These are phyloP conservation scores for Hemiscyllium ocellatum DNA, from an alignment of 2,113 vertebrate species.

Conservation along the genomic window DNA sequence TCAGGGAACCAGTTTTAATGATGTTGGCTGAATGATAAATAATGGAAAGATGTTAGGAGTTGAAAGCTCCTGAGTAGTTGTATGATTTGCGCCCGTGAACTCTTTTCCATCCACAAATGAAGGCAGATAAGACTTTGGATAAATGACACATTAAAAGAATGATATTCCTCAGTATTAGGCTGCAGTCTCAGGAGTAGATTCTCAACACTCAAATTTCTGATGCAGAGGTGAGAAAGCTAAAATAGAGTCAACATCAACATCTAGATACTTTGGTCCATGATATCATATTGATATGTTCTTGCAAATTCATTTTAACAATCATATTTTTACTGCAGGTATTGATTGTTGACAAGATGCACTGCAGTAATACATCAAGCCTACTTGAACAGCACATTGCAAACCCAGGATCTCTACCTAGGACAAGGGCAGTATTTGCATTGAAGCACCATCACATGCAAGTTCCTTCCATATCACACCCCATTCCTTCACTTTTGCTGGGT, in stretches of 20 bases:
- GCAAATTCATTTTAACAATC: not conserved
- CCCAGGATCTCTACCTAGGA: too few species aligned
- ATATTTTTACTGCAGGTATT: not conserved
- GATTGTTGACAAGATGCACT: too few species aligned
- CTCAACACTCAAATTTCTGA: not conserved
- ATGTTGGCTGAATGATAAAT: not conserved
- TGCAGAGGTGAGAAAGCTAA: not conserved
- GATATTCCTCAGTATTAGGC: not conserved
- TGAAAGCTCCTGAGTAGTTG: not conserved
- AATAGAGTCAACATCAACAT: not conserved
- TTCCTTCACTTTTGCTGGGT: too few species aligned
- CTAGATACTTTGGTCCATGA: not conserved
- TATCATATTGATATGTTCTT: not conserved
- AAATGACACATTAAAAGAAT: not conserved
- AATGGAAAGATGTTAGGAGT: not conserved
- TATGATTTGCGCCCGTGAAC: not conserved
- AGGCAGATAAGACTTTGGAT: not conserved
- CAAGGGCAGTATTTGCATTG: too few species aligned
- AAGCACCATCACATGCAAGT: too few species aligned
- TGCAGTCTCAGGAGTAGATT: not conserved
- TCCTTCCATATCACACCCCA: too few species aligned
- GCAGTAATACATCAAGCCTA: too few species aligned
- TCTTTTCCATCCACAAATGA: not conserved
- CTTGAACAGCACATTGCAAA: too few species aligned
- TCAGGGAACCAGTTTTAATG: not conserved